A percentile compares a stretch with the other conserved stretches of the same genome.
phyloP scores from a whole-genome alignment of 2,113 vertebrate genomes.

The Neotragus pygmaeus region DNA sequence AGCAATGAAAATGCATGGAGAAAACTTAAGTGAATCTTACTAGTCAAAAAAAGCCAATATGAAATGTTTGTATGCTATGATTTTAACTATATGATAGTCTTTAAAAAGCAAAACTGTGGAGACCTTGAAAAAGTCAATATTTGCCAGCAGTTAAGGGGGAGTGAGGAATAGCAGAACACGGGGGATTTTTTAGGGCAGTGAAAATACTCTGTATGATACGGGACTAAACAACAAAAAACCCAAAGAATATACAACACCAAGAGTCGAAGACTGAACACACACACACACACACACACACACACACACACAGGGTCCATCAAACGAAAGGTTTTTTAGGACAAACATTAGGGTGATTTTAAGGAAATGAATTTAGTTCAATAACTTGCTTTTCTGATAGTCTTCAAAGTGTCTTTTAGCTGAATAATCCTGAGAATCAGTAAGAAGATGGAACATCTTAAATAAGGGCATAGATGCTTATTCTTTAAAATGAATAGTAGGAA shows the following conservation, averaged over 20 bases:
- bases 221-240: neutral
- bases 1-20: neutral
- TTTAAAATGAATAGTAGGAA: conserved; percentile 54
- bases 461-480: neutral
- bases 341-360: conserved; percentile 4
- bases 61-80: neutral
- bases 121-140: neutral
- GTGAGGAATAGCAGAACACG: neutral
- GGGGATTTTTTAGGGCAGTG: neutral
- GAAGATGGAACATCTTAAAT: conserved; percentile 43
- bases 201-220: neutral
- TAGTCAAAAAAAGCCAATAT: neutral
- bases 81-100: neutral
- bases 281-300: neutral
- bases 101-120: neutral
- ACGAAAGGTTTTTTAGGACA: neutral
- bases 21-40: neutral
- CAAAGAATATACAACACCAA: neutral
- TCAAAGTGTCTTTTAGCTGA: conserved; percentile 14
- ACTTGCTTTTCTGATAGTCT: conserved; percentile 30
- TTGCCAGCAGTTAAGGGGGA: neutral
- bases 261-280: neutral
- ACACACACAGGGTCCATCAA: neutral
- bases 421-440: conserved; percentile 45
- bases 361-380: neutral